A percentile compares a stretch with the other conserved stretches of the same genome.
phyloP scores from a whole-genome alignment of 2,797 vertebrate genomes.

The Knipowitschia caucasica region DNA sequence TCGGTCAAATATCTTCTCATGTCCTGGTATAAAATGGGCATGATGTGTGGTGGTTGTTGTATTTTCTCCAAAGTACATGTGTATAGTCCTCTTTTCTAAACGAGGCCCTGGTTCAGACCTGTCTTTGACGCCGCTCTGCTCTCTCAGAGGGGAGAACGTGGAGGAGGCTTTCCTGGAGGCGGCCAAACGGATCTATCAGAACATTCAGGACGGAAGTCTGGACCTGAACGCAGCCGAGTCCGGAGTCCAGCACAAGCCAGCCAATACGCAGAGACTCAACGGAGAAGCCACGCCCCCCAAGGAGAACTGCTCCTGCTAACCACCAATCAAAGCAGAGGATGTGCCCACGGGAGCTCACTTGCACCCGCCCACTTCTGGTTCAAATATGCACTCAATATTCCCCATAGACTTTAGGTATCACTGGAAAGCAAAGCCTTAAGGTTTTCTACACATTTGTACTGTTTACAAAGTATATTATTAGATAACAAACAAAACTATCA shows the following conservation, averaged over 20 bases:
- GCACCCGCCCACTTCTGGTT: background rate
- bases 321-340: background rate
- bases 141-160: conserved; percentile 89
- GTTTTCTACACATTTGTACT: too few species aligned
- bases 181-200: conserved; percentile 98
- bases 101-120: background rate
- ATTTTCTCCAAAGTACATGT: too few species aligned
- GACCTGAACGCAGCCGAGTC: conserved; percentile 96
- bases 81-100: background rate
- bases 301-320: conserved; percentile 97
- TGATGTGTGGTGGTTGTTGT: too few species aligned
- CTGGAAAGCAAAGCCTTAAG: too few species aligned
- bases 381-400: background rate
- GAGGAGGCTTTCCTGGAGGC: conserved; percentile 97
- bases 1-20: too few species aligned
- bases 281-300: conserved; percentile 90
- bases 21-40: too few species aligned
- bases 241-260: conserved; percentile 95
- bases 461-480: too few species aligned
- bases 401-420: background rate
- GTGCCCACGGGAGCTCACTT: background rate
- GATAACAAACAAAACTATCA: too few species aligned
- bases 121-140: background rate
- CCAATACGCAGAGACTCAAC: conserved; percentile 89
- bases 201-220: conserved; percentile 96